Evolutionary conservation across 2,797 vertebrate genomes (phyloP).

Genomic region (Cynopterus sphinx): DNA sequence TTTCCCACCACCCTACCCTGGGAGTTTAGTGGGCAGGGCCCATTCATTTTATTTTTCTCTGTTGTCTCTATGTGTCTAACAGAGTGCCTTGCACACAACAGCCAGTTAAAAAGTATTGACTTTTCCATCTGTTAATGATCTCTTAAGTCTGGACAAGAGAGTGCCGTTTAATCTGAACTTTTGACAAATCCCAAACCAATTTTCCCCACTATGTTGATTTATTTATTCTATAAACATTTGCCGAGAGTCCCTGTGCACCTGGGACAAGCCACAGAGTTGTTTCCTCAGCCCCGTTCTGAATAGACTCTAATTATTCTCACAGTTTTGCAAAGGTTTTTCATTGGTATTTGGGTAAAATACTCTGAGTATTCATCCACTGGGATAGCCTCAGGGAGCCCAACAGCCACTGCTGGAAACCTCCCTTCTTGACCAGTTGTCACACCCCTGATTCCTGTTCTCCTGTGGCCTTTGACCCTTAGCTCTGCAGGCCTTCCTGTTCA

Average conservation of each 20-base stretch:
- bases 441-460: background rate
- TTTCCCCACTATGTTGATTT: conserved; percentile 43
- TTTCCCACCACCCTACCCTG: background rate
- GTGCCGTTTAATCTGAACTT: conserved; percentile 75
- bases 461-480: background rate
- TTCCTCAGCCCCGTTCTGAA: conserved; percentile 48
- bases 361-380: background rate
- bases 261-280: conserved; percentile 26
- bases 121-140: conserved; percentile 61
- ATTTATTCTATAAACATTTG: conserved; percentile 77
- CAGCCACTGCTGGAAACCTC: background rate
- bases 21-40: background rate
- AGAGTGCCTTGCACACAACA: background rate
- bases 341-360: conserved; percentile 58
- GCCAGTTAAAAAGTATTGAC: conserved; percentile 68
- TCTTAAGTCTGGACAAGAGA: conserved; percentile 68
- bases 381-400: background rate
- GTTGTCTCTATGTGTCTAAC: background rate
- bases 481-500: conserved; percentile 2
- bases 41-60: background rate
- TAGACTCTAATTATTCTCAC: conserved; percentile 50
- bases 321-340: conserved; percentile 55
- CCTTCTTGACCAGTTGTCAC: background rate
- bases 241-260: background rate
- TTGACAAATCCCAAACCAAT: conserved; percentile 73